Evolutionary conservation across 2,113 vertebrate genomes (phyloP), one percentile per base, ranked within the genome.

Genomic region (Engraulis encrasicolus): DNA sequence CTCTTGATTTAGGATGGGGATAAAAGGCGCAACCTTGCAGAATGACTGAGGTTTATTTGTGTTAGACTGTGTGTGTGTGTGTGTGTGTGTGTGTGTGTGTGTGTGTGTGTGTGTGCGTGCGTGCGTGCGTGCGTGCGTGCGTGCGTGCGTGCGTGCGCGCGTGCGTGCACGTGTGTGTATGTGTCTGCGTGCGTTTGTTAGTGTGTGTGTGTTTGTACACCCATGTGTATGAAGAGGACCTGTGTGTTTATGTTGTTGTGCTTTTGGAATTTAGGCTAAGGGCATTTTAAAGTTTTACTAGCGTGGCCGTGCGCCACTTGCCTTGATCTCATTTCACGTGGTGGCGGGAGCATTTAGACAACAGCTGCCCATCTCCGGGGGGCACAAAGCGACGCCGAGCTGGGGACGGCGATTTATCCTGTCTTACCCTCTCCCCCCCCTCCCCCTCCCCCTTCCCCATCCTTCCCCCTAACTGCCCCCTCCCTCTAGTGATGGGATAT

Each of bases 21-120:
- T 48, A 61, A 74, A 74, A 66, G 34, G 66, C 80, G 78, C 82
- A 83, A 37, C 78, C 49, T 82, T 86, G 81, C 61, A 81, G 66
- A 86, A 81, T 74, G 66, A 78, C 79, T 58, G 40, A 15, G 27
- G 49, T 40, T 40, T 38, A 14, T 54, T 52, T 66, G 52, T 86
- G 82, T 38, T 83, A 58, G 79, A 80, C 38, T 83, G 40, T 54
- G 49, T 27, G 6, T 45, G 40, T 9, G 40, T 45, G 40, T 45
- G 40, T 45, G 40, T 45, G 40, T 45, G 40, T 45, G 40, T 45
- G 40, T 45, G 9, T 9, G 9, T 9, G 4, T 45, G 40, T 45
- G 40, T 45, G 40, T 45, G 40, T 45, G 40, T 45, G 40, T 45
- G 40, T 45, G 40, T 9, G 9, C 9, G 40, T 45, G 40, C 40